Evolutionary conservation across 2,888 invertebrate genomes (phyloP).

Genomic region (Palloptera scutellata): DNA sequence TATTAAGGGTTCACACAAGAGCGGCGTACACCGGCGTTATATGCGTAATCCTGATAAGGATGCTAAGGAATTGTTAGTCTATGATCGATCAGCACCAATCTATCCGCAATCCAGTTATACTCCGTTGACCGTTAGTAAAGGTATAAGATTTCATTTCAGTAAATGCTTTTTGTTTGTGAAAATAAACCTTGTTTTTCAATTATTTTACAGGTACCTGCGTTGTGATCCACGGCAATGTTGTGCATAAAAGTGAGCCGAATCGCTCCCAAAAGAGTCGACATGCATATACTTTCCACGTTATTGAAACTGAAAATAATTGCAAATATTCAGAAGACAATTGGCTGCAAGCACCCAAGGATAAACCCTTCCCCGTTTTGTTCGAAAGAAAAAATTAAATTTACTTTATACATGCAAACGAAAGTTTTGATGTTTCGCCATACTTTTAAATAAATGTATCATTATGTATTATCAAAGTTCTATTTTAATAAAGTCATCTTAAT

Average conservation of each 20-base stretch:
- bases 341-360: slow-evolving; percentile 77
- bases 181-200: slow-evolving; percentile 13
- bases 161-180: not conserved
- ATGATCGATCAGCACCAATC: slow-evolving; percentile 72
- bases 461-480: too few relatives aligned
- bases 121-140: slow-evolving; percentile 84
- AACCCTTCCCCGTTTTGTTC: slow-evolving; percentile 75
- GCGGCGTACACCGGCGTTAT: slow-evolving; percentile 75
- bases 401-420: slow-evolving; percentile 79
- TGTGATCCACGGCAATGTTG: slow-evolving; percentile 89
- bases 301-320: slow-evolving; percentile 77
- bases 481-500: too few relatives aligned
- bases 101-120: slow-evolving; percentile 80
- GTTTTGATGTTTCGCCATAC: not conserved
- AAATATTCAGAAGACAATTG: slow-evolving; percentile 84
- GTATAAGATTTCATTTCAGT: slow-evolving; percentile 65
- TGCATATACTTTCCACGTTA: slow-evolving; percentile 94
- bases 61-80: slow-evolving; percentile 71
- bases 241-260: slow-evolving; percentile 91
- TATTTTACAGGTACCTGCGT: slow-evolving; percentile 77
- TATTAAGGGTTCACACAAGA: slow-evolving; percentile 89
- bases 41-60: slow-evolving; percentile 74
- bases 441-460: not conserved
- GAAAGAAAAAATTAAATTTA: slow-evolving; percentile 51
- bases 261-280: slow-evolving; percentile 84